Conservation (phyloP, 1,140 invertebrate genomes). For the Riptortus pedestris region DNA sequence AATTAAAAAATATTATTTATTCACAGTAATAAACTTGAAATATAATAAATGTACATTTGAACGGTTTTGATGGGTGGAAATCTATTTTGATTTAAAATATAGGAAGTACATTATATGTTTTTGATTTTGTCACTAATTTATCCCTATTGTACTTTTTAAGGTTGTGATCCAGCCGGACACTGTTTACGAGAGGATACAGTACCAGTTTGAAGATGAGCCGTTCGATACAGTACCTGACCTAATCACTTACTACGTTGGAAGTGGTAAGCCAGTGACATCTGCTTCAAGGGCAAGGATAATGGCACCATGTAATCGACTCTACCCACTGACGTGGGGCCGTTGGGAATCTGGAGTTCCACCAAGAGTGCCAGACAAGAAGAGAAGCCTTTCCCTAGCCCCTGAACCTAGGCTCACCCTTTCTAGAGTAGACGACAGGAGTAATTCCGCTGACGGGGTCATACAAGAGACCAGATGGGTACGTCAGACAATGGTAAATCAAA, state of each 20-base stretch:
- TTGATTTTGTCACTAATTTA: too few species aligned
- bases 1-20: too few species aligned
- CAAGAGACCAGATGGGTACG: conserved; percentile 30
- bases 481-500: too few species aligned
- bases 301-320: conserved; percentile 59
- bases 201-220: conserved; percentile 86
- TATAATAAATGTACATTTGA: too few species aligned
- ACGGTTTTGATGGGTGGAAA: too few species aligned
- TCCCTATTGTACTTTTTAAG: too few species aligned
- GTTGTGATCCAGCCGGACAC: conserved; percentile 77
- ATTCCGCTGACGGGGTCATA: conserved; percentile 50
- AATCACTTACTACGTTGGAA: conserved; percentile 89
- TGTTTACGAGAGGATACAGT: conserved; percentile 81
- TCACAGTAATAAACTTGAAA: too few species aligned
- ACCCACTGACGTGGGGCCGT: conserved; percentile 55
- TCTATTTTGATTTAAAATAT: too few species aligned
- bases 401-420: conserved; percentile 33
- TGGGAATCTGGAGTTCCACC: conserved; percentile 47
- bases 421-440: conserved; percentile 43
- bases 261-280: conserved; percentile 71
- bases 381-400: conserved; percentile 54
- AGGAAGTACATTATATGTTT: too few species aligned
- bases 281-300: conserved; percentile 78
- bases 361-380: conserved; percentile 52
- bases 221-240: conserved; percentile 88